Percentiles rank a stretch among this genome's conserved stretches.
These are phyloP conservation scores for Actinernus sp. DNA, from an alignment of 92 coral and sea anemone species.

Conservation along the genomic window DNA sequence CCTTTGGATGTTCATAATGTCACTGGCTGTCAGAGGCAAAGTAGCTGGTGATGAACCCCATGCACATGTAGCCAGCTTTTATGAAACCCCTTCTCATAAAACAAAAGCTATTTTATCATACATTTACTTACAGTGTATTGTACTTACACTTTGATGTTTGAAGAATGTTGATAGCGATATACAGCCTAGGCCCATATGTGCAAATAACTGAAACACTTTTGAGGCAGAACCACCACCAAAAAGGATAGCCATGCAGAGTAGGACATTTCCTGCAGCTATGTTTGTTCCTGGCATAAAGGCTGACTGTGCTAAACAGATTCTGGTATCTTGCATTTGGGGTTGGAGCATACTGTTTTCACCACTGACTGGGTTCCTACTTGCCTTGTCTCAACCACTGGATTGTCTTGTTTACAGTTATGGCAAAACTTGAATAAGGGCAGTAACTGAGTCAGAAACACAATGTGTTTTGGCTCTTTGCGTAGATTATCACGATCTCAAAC, in stretches of 20 bases:
- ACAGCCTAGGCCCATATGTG: no score
- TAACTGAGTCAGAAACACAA: slow-evolving; percentile 50
- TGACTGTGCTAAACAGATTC: slow-evolving; percentile 40
- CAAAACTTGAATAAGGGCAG: slow-evolving; percentile 23
- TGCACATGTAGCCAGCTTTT: no score
- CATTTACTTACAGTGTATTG: no score
- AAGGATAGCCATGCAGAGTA: slow-evolving; percentile 33
- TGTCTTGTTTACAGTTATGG: slow-evolving; percentile 15
- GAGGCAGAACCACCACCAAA: slow-evolving; percentile 44
- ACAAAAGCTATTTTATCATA: no score
- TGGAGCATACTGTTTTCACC: slow-evolving; percentile 16
- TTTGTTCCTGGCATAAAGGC: slow-evolving; percentile 33
- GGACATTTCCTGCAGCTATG: slow-evolving; percentile 42
- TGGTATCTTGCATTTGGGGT: slow-evolving; percentile 30
- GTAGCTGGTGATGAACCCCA: no score
- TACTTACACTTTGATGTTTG: slow-evolving; percentile 40
- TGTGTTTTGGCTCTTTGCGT: slow-evolving; percentile 38
- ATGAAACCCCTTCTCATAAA: no score
- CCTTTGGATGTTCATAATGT: no score
- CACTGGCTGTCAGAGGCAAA: no score
- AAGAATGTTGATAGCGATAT: slow-evolving; percentile 15
- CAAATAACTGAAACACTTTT: slow-evolving; percentile 30
- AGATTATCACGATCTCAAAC: no score
- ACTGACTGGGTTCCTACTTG: slow-evolving; percentile 37
- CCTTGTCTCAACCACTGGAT: slow-evolving; percentile 11